Percentiles rank a stretch among this genome's conserved stretches.
Evolutionary conservation across 2,888 invertebrate species (phyloP).

Genomic region (Melipona bicolor): DNA sequence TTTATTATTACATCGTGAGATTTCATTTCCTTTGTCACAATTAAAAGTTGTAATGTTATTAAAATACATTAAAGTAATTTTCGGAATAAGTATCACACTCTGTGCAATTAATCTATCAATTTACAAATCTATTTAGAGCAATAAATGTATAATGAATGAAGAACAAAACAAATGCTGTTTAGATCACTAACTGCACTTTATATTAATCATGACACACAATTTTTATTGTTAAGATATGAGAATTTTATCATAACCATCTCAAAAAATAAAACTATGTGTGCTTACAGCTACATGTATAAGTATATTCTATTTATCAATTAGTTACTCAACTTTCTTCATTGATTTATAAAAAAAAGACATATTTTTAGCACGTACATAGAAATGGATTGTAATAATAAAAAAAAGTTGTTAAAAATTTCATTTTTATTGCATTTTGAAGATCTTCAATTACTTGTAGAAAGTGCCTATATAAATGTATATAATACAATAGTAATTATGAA

Average conservation of each 20-base stretch:
- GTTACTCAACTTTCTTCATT: slow-evolving; percentile 1
- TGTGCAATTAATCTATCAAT: slow-evolving; percentile 51
- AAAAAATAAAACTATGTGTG: slow-evolving; percentile 41
- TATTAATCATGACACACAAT: slow-evolving; percentile 45
- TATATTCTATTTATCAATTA: slow-evolving; percentile 31
- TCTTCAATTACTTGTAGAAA: slow-evolving; percentile 80
- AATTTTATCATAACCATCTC: slow-evolving; percentile 40
- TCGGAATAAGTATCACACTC: slow-evolving; percentile 35
- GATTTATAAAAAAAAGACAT: slow-evolving; percentile 28
- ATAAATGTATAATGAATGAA: slow-evolving; percentile 64
- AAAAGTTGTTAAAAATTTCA: slow-evolving; percentile 38
- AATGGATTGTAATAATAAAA: slow-evolving; percentile 41
- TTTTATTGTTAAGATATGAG: slow-evolving; percentile 44
- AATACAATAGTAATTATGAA: slow-evolving; percentile 67
- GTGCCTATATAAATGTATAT: slow-evolving; percentile 78
- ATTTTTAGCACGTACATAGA: slow-evolving; percentile 11
- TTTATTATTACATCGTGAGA: slow-evolving; percentile 9
- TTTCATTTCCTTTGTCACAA: slow-evolving; percentile 26
- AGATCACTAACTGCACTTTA: slow-evolving; percentile 54
- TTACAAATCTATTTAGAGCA: slow-evolving; percentile 65
- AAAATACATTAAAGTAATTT: slow-evolving; percentile 32
- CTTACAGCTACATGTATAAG: slow-evolving; percentile 36
- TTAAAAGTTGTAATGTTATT: slow-evolving; percentile 35
- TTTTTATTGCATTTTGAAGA: slow-evolving; percentile 59
- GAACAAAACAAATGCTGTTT: slow-evolving; percentile 37